Conservation (phyloP, 2,888 invertebrate species). For the Rhingia rostrata region DNA sequence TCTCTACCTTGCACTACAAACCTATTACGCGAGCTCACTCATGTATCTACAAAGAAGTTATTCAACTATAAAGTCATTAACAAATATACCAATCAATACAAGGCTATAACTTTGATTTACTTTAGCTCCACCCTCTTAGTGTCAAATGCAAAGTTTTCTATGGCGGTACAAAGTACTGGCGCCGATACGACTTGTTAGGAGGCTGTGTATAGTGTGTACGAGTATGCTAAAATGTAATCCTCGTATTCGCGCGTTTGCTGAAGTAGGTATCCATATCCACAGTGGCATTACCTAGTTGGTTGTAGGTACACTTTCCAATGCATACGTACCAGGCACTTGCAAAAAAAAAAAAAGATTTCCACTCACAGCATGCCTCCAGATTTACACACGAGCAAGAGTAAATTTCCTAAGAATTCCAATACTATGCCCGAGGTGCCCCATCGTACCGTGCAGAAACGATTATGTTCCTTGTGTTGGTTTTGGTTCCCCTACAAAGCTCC, state of each 20-base stretch:
- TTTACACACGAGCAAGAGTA: constrained; percentile 26
- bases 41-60: neutral
- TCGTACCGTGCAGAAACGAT: constrained; percentile 7
- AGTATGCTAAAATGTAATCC: constrained; percentile 16
- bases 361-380: constrained; percentile 23
- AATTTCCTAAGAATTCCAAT: constrained; percentile 46
- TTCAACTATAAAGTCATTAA: constrained; percentile 37
- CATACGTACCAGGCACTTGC: constrained; percentile 49
- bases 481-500: constrained; percentile 60
- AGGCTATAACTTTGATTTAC: constrained; percentile 46
- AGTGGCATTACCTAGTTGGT: constrained; percentile 2
- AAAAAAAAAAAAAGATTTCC: constrained; percentile 51
- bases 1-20: neutral
- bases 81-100: constrained; percentile 28
- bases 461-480: constrained; percentile 1
- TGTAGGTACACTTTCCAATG: constrained; percentile 33
- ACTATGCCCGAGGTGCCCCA: constrained; percentile 37
- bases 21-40: neutral
- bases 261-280: constrained; percentile 1
- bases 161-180: constrained; percentile 7
- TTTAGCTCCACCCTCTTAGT: constrained; percentile 56
- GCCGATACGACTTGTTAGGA: constrained; percentile 16
- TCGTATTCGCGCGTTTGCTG: constrained; percentile 37
- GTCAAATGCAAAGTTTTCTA: constrained; percentile 7
- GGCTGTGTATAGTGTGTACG: constrained; percentile 27